A percentile compares a stretch with the other conserved stretches of the same genome.
These are phyloP conservation scores for Pavo muticus DNA, from an alignment of 2,113 vertebrate genomes.

Conservation along the genomic window DNA sequence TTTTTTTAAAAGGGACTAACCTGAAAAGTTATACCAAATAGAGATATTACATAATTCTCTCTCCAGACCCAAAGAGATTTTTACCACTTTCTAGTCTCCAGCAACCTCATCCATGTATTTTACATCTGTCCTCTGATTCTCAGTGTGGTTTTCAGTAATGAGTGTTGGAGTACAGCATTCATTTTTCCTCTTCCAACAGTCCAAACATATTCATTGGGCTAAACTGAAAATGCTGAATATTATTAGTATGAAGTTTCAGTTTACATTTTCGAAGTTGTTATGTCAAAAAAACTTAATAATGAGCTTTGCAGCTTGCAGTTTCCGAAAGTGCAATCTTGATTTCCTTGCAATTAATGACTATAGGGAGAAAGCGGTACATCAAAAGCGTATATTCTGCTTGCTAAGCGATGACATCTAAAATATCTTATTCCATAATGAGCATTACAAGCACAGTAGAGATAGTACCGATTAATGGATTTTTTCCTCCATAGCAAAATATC, in stretches of 20 bases:
- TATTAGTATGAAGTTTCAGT: constrained; percentile 3
- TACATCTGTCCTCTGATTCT: not conserved
- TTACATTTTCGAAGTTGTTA: constrained; percentile 9
- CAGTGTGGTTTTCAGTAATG: not conserved
- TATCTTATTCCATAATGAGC: constrained; percentile 38
- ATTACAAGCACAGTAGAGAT: not conserved
- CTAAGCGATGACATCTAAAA: constrained; percentile 3
- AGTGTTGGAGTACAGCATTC: not conserved
- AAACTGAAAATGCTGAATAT: not conserved
- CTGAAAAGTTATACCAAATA: not conserved
- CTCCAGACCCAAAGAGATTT: not conserved
- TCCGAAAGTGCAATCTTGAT: constrained; percentile 28
- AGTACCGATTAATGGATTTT: not conserved
- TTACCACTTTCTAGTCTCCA: not conserved
- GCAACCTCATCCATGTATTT: not conserved
- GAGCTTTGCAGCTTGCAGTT: constrained; percentile 25
- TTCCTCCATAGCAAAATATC: constrained; percentile 8
- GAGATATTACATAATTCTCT: not conserved
- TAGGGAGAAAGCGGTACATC: constrained; percentile 24
- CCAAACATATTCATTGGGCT: not conserved
- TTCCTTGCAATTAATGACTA: constrained; percentile 54
- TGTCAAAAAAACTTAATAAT: constrained; percentile 27
- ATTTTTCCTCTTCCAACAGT: not conserved
- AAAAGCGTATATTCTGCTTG: constrained; percentile 23
- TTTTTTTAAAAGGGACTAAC: not conserved